Base-by-base conservation (phyloP, 2,888 invertebrate genomes). In the Hofmannophila pseudospretella region DNA sequence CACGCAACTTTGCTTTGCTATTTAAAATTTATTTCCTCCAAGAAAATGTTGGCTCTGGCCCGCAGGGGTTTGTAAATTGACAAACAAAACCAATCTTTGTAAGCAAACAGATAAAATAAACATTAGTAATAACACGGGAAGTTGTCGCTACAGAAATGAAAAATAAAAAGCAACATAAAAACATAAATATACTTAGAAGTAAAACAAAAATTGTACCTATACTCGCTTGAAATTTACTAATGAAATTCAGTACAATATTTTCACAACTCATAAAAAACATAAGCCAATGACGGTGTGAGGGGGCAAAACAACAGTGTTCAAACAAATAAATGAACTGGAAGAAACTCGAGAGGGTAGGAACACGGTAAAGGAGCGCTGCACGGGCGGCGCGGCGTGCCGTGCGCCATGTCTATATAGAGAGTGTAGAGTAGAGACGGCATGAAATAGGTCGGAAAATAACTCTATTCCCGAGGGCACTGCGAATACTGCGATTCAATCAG, bases 381-480 rank as follows among this genome's bases (percentile, higher is more conserved):
- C 16, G 5, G 67, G 12, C 11, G 16, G 67, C 58, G 62, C 54
- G 58, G 45, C n/a, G n/a, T n/a, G n/a, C 44, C 36, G 32, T 41
- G 55, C 58, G 65, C 54, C 64, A 55, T 63, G 65, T 54, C 67
- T 49, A 41, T 41, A 40, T 52, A 16, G 16, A 16, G 12, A n/a
- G n/a, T n/a, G 12, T 32, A 41, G 54, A 41, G 54, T n/a, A 58
- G 68, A 71, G 67, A 69, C 58, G 64, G 60, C 67, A 79, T 70
- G 72, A 80, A 81, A 84, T 81, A 81, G 79, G 71, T 79, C 68
- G 82, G 81, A 79, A 84, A 84, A 82, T 80, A 80, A 78, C 76
- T 74, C 67, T 63, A 65, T 73, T 77, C 81, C 81, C 81, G 65
- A 62, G 78, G 81, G 84, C 78, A 65, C 69, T 27, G 27, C 70